Evolutionary conservation across 2,113 vertebrate genomes (phyloP).

Genomic region (Thamnophis sirtalis): DNA sequence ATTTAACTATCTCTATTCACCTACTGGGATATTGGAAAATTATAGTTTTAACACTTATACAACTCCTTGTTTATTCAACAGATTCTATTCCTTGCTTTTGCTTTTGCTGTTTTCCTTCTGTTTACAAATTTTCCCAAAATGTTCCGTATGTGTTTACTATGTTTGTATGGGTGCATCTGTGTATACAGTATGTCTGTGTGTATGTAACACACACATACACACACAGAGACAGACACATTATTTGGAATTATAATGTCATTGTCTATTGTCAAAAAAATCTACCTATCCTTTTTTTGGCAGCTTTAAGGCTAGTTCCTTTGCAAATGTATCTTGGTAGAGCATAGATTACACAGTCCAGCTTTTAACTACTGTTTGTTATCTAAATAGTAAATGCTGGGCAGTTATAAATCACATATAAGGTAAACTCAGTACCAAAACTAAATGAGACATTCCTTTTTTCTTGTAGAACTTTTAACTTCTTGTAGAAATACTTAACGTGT

Average conservation of each 20-base stretch:
- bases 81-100: not conserved
- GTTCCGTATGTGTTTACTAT: not conserved
- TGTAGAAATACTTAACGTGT: not conserved
- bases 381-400: not conserved
- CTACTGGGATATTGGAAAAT: not conserved
- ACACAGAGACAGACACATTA: too few species aligned
- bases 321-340: not conserved
- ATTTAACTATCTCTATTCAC: not conserved
- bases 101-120: not conserved
- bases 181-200: not conserved
- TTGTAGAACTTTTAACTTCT: not conserved
- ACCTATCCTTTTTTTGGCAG: not conserved
- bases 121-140: too few species aligned
- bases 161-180: not conserved
- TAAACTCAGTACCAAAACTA: not conserved
- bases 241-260: too few species aligned
- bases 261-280: not conserved
- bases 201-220: not conserved
- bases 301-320: not conserved
- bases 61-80: not conserved
- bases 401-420: not conserved
- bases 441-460: not conserved
- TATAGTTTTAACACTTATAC: not conserved
- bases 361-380: not conserved
- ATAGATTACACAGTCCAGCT: not conserved